Base-by-base conservation (phyloP, 92 coral and sea anemone genomes). In the Actinernus sp. region DNA sequence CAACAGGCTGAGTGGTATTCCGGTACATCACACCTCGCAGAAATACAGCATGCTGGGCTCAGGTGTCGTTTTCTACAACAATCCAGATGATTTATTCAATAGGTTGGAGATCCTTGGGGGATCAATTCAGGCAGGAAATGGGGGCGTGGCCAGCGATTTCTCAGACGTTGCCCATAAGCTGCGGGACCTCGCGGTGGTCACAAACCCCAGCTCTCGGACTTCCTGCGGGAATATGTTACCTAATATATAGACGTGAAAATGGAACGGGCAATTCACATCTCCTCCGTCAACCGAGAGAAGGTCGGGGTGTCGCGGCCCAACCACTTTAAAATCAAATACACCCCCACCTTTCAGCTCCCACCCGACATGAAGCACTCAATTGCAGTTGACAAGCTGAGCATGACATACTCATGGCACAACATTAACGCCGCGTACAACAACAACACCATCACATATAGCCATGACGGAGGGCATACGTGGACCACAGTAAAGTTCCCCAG, bases 331-430 rank as follows among this genome's bases (percentile, higher is more conserved):
- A 58, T 71, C 1, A 58, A 61, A 36, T 73, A 60, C 31, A 16
- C n/a, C 23, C 71, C 71, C 31, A 18, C 11, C 2, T 7, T 61
- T 0, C n/a, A 49, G 1, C 36, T 60, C 2, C 32, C 47, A 24
- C 25, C n/a, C n/a, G n/a, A n/a, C 61, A 33, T 59, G 62, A 1
- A 0, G 2, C 80, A 73, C 43, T 41, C 60, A 5, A 36, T 73
- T 0, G 55, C 53, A 0, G 41, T 73, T 2, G 59, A 71, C 30
- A 12, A 32, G 3, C n/a, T 71, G 0, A 0, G 18, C 0, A 71
- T 71, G 78, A 71, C 78, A 0, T 58, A 58, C 12, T 10, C 29
- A 0, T 71, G 78, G 78, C 49, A 71, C 17, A 58, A 71, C 17
- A 48, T 71, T 0, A 2, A 37, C 0, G 32, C 58, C 0, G 36